Percentiles rank a stretch among this genome's conserved stretches.
These are phyloP conservation scores for Noctua comes DNA, from an alignment of 2,888 invertebrate genomes.

Conservation along the genomic window DNA sequence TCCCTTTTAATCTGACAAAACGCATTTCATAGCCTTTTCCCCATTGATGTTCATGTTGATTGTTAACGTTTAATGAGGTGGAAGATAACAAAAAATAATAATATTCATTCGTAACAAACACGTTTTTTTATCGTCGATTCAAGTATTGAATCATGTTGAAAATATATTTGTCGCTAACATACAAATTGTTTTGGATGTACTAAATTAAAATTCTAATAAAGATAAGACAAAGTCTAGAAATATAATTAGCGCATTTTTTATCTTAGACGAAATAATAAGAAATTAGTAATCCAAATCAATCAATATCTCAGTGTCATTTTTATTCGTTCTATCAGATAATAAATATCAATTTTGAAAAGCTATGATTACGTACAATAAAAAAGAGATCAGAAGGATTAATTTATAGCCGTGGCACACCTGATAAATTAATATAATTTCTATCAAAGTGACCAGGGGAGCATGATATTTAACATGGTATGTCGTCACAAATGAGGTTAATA, in stretches of 20 bases:
- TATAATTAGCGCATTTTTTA: neutral
- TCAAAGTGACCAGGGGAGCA: slow-evolving; percentile 77
- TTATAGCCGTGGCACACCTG: slow-evolving; percentile 53
- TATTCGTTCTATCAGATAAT: slow-evolving; percentile 30
- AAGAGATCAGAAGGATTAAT: slow-evolving; percentile 53
- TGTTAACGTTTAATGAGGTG: slow-evolving; percentile 41
- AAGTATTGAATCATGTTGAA: neutral
- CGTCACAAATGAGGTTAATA: slow-evolving; percentile 86
- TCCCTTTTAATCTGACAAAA: slow-evolving; percentile 69
- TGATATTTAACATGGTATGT: slow-evolving; percentile 81
- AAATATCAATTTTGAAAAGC: slow-evolving; percentile 41
- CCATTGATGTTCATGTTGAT: slow-evolving; percentile 30
- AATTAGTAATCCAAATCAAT: slow-evolving; percentile 25
- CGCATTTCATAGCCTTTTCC: slow-evolving; percentile 30
- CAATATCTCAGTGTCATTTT: slow-evolving; percentile 21
- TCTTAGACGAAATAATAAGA: slow-evolving; percentile 3
- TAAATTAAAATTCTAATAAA: neutral
- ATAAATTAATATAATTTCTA: slow-evolving; percentile 80
- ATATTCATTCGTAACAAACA: slow-evolving; percentile 11
- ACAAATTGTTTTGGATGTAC: neutral
- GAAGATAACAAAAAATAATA: slow-evolving; percentile 12
- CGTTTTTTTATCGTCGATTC: neutral
- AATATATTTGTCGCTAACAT: neutral
- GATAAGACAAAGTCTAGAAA: neutral
- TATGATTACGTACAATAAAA: slow-evolving; percentile 36